Percentiles rank a stretch among this genome's conserved stretches.
Conservation (phyloP, 2,113 vertebrate species). For the Brachyistius frenatus region DNA sequence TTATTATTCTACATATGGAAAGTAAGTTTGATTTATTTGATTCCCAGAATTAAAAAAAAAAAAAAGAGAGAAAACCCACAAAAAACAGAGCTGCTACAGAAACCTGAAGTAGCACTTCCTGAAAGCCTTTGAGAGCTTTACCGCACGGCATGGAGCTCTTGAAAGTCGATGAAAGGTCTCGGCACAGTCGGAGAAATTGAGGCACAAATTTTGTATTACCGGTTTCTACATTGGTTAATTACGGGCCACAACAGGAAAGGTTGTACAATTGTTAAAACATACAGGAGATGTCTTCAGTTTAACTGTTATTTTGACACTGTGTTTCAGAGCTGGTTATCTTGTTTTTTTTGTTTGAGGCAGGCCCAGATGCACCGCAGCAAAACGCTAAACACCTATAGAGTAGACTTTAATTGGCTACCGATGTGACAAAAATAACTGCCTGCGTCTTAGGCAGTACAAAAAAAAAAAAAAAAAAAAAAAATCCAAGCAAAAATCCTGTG, state of each 20-base stretch:
- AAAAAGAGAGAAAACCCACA: not conserved
- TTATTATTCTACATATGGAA: not conserved
- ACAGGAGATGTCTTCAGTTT: not conserved
- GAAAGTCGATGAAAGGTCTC: slow-evolving; percentile 6
- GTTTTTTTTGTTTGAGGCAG: slow-evolving; percentile 15
- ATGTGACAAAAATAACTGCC: slow-evolving; percentile 67
- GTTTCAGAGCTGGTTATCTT: slow-evolving; percentile 9
- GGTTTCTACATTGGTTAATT: not conserved
- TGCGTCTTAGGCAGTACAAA: slow-evolving; percentile 35
- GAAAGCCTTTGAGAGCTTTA: slow-evolving; percentile 21
- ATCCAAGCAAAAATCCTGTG: slow-evolving; percentile 29
- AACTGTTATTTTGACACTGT: not conserved
- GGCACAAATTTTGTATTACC: not conserved
- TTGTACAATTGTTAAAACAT: not conserved
- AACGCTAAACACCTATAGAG: slow-evolving; percentile 53
- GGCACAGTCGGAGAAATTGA: not conserved
- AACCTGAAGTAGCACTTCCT: too few relatives aligned
- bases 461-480: slow-evolving; percentile 18
- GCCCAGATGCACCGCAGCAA: slow-evolving; percentile 15
- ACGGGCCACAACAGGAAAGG: not conserved
- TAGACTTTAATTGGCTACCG: slow-evolving; percentile 67
- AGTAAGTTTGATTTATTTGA: slow-evolving; percentile 15
- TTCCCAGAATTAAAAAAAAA: slow-evolving; percentile 12
- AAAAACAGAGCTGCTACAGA: too few relatives aligned
- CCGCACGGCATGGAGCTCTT: not conserved